Percentiles rank a stretch among this genome's conserved stretches.
These are phyloP conservation scores for Microctonus hyperodae DNA, from an alignment of 2,888 invertebrate genomes.

Conservation along the genomic window DNA sequence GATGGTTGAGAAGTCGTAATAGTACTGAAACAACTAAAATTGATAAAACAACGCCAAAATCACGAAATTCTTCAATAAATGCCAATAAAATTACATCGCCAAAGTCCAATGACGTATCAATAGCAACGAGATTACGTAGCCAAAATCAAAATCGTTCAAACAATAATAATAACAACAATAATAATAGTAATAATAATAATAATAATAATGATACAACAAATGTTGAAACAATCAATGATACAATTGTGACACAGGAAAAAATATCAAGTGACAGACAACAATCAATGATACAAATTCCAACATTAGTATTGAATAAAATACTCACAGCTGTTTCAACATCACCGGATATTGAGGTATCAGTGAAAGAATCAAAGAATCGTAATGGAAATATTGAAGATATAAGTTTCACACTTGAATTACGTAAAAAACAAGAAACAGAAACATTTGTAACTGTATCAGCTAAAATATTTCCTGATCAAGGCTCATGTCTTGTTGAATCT, in stretches of 20 bases:
- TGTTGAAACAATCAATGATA: slow-evolving; percentile 26
- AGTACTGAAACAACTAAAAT: slow-evolving; percentile 17
- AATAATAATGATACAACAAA: slow-evolving; percentile 22
- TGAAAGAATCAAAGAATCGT: slow-evolving; percentile 56
- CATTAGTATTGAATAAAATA: slow-evolving; percentile 58
- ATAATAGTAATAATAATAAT: slow-evolving; percentile 6
- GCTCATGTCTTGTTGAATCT: slow-evolving; percentile 58
- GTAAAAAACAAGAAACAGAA: slow-evolving; percentile 50
- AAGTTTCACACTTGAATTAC: slow-evolving; percentile 59
- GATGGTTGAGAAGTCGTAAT: slow-evolving; percentile 39
- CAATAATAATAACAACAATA: slow-evolving; percentile 26
- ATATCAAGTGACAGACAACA: slow-evolving; percentile 37
- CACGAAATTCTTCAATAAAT: slow-evolving; percentile 25
- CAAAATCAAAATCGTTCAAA: slow-evolving; percentile 38
- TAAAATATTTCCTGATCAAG: slow-evolving; percentile 60
- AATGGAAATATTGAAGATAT: slow-evolving; percentile 56
- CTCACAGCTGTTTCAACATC: slow-evolving; percentile 56
- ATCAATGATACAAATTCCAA: slow-evolving; percentile 58
- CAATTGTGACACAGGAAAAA: slow-evolving; percentile 16
- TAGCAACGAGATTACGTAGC: slow-evolving; percentile 54
- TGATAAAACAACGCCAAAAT: not conserved
- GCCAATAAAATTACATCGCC: slow-evolving; percentile 30
- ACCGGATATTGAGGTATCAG: slow-evolving; percentile 56
- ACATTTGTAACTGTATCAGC: slow-evolving; percentile 51
- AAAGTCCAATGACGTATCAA: slow-evolving; percentile 40